phyloP scores from a whole-genome alignment of 2,797 vertebrate species.

The Streptopelia turtur region DNA sequence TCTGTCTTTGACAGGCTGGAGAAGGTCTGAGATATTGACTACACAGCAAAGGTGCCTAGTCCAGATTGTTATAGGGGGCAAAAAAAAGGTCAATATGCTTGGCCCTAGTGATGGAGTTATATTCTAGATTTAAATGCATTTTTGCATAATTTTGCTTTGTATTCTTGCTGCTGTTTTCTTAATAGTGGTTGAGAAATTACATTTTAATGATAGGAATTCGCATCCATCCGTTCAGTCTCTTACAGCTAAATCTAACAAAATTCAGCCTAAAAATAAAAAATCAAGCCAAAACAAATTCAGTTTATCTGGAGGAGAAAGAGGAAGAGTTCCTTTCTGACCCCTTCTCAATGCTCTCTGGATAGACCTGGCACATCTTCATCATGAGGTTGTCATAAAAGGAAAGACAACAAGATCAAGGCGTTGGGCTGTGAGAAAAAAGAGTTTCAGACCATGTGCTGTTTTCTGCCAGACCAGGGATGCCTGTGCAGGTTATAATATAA shows the following conservation, averaged over 20 bases:
- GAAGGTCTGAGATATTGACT: neutral
- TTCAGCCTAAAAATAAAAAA: neutral
- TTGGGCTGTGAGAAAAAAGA: neutral
- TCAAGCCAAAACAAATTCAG: neutral
- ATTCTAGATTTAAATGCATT: neutral
- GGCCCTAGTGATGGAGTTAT: neutral
- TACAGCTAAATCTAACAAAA: neutral
- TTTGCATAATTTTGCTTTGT: neutral
- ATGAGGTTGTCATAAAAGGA: neutral
- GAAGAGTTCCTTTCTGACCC: neutral
- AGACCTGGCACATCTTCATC: neutral
- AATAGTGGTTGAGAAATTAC: neutral
- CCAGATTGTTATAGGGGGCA: neutral
- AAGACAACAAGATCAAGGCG: accelerated
- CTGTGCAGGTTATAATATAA: neutral
- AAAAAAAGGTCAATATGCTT: neutral
- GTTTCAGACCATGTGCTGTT: neutral
- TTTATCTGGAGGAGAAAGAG: neutral
- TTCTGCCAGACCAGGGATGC: neutral
- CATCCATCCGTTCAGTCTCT: neutral
- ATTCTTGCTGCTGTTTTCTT: neutral
- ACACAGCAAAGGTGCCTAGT: neutral
- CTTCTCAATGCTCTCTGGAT: neutral
- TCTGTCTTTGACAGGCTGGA: neutral
- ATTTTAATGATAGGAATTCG: neutral